Conservation (phyloP, 2,113 vertebrate genomes). For the Asarcornis scutulata region DNA sequence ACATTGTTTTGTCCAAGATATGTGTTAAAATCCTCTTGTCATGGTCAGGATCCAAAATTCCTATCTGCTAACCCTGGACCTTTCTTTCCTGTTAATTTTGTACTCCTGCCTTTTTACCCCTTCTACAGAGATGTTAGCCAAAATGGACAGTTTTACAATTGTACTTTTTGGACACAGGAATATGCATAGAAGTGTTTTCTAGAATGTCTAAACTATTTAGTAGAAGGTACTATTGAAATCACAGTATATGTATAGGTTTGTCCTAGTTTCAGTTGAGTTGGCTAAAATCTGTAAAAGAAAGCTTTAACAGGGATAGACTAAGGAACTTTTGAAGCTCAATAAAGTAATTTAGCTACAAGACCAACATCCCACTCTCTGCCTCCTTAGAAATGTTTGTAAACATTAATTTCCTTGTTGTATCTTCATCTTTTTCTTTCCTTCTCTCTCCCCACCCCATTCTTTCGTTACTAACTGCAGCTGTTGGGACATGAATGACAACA, state of each 20-base stretch:
- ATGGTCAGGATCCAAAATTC: not conserved
- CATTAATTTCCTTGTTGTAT: not conserved
- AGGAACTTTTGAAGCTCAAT: not conserved
- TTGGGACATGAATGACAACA: conserved; percentile 97
- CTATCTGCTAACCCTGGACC: not conserved
- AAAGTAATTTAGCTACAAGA: not conserved
- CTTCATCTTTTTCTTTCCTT: not conserved
- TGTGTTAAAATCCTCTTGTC: not conserved
- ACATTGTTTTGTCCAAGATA: rapidly evolving
- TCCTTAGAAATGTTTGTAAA: rapidly evolving
- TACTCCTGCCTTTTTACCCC: not conserved
- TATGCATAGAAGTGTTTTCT: not conserved
- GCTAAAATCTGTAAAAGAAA: not conserved
- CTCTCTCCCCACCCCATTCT: not conserved
- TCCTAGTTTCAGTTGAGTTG: not conserved
- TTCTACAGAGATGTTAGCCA: not conserved
- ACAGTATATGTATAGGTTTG: not conserved
- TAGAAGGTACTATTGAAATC: not conserved
- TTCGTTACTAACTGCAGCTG: conserved; percentile 76
- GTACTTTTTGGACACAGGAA: not conserved
- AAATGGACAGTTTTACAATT: not conserved
- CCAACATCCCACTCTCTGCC: not conserved
- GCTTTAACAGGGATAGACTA: not conserved
- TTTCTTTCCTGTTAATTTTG: not conserved
- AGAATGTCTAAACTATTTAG: not conserved